Conservation (phyloP, 1,140 invertebrate species). For the Aphaenogaster ashmeadi region DNA sequence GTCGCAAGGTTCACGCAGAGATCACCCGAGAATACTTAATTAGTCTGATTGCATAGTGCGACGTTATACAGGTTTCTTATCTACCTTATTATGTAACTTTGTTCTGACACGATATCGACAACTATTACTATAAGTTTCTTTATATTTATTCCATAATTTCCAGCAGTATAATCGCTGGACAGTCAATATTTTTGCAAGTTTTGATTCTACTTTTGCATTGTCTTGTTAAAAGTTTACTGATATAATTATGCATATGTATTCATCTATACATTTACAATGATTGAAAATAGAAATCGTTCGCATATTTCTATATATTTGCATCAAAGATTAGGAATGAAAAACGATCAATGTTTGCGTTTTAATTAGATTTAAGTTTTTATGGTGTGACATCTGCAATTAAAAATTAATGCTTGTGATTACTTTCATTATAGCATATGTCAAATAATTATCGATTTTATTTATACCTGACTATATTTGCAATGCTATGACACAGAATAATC, state of each 20-base stretch:
- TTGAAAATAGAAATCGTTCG: neutral
- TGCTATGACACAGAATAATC: neutral
- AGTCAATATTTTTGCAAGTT: neutral
- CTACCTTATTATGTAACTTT: slow-evolving; percentile 30
- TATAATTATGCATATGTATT: neutral
- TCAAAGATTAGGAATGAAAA: neutral
- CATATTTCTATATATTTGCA: neutral
- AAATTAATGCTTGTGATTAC: neutral
- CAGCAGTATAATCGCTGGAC: neutral
- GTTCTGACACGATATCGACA: slow-evolving; percentile 49
- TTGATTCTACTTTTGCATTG: neutral
- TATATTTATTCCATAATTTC: slow-evolving; percentile 8
- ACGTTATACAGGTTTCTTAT: slow-evolving; percentile 41
- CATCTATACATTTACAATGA: neutral
- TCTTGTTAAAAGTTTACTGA: neutral
- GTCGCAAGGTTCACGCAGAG: slow-evolving; percentile 52
- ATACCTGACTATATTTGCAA: neutral
- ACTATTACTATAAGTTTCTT: slow-evolving; percentile 35
- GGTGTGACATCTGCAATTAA: neutral
- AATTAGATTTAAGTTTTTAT: neutral
- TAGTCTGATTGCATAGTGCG: slow-evolving; percentile 54
- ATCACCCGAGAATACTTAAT: slow-evolving; percentile 70
- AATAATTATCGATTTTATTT: neutral
- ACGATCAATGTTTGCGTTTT: slow-evolving; percentile 1
- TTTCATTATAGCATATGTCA: neutral